A percentile compares a stretch with the other conserved stretches of the same genome.
Conservation (phyloP, 1,140 invertebrate species). For the Heliconius hermathena region DNA sequence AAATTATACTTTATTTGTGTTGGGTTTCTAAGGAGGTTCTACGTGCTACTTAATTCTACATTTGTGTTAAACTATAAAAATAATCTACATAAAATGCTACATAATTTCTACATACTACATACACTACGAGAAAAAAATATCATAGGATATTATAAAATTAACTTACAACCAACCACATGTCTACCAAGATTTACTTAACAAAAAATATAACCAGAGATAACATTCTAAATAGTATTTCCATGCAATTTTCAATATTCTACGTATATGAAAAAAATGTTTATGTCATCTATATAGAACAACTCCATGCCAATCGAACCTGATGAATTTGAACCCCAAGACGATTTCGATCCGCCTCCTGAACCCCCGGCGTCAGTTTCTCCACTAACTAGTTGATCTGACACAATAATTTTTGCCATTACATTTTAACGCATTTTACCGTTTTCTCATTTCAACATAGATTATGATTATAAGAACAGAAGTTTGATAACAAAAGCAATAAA, state of each 20-base stretch:
- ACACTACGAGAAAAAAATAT: neutral
- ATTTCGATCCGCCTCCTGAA: constrained; percentile 57
- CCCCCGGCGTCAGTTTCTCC: constrained; percentile 66
- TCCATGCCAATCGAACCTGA: constrained; percentile 74
- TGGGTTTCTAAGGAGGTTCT: constrained; percentile 5
- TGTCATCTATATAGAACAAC: neutral
- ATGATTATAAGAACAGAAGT: no score
- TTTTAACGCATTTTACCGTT: neutral
- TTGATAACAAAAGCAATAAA: no score
- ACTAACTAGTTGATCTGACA: constrained; percentile 75
- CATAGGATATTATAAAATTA: neutral
- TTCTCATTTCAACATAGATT: no score
- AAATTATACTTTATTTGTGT: neutral
- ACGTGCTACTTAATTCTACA: constrained; percentile 18
- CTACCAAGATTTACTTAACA: neutral
- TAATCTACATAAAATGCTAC: neutral
- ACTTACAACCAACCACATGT: neutral
- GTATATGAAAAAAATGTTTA: neutral
- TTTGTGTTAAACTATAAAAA: neutral
- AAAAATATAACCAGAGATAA: neutral
- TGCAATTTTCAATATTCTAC: neutral
- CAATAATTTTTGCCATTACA: constrained; percentile 22
- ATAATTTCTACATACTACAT: neutral
- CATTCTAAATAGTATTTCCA: neutral
- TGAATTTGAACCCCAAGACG: constrained; percentile 65